Base-by-base conservation (phyloP, 2,797 vertebrate species). In the Pterois miles region DNA sequence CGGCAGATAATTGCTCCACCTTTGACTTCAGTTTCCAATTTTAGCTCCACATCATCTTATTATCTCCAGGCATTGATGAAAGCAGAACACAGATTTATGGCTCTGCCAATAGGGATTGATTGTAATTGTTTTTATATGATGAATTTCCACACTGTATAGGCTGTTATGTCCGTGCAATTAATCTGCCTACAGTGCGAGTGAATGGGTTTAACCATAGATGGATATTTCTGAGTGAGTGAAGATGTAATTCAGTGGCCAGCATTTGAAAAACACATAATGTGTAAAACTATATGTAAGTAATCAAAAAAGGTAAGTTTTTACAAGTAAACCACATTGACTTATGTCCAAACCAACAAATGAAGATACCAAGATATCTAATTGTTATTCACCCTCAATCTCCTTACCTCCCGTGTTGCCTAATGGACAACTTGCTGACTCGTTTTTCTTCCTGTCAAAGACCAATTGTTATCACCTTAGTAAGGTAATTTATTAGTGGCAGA, bases 371-470 rank as follows among this genome's bases (percentile, higher is more conserved):
- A n/a, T 11, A 64, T 20, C 50, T 78, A 50, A 74, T 73, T 81
- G 40, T 54, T 71, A 69, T 82, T 84, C 80, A 46, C 48, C 34
- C 33, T 71, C 69, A 6, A 13, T 80, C 27, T 70, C 33, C 40
- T 81, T 50, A 62, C 70, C 46, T 38, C 66, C 22, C 2, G 0
- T 16, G 67, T 57, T 36, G 50, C 43, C 20, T 59, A 71, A 72
- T 66, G 64, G 46, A 79, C 65, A 36, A 38, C 66, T 78, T 70
- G 67, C 76, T 84, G 76, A 83, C 62, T 89, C 0, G 20, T 87
- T 86, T 79, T 79, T 48, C 27, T 58, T 52, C 79, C 76, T 70
- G 52, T 73, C 89, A 86, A 65, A 91, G 84, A 90, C 91, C 85
- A 83, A 74, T 72, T 64, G 74, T 81, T 82, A 64, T 74, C 53